phyloP scores from a whole-genome alignment of 2,113 vertebrate genomes.

The Gymnogyps californianus region DNA sequence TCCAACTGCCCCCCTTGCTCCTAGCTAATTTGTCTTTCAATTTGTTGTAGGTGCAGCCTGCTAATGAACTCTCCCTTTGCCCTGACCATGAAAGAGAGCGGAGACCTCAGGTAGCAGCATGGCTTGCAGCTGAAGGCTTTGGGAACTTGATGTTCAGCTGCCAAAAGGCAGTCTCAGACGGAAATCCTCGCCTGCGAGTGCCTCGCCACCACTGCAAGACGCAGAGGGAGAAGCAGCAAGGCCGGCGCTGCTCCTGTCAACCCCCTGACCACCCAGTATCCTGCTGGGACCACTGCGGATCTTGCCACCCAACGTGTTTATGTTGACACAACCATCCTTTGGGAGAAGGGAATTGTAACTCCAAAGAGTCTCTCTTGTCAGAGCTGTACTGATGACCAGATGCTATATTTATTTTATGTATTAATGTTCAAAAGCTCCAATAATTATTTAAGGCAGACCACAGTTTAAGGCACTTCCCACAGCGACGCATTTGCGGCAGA shows the following conservation, averaged over 20 bases:
- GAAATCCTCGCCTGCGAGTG: not conserved
- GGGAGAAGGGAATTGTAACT: not conserved
- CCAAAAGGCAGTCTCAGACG: conserved; percentile 9
- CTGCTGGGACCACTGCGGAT: not conserved
- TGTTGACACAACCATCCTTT: not conserved
- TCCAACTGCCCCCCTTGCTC: not conserved
- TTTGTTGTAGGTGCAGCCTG: conserved; percentile 66
- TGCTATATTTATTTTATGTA: not conserved
- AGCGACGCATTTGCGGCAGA: not conserved
- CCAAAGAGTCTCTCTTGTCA: not conserved
- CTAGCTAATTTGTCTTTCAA: conserved; percentile 36
- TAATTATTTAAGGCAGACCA: not conserved
- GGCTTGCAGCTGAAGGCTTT: conserved; percentile 31
- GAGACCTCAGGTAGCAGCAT: conserved; percentile 22
- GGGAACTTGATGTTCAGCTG: not conserved
- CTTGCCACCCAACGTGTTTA: not conserved
- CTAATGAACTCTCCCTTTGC: conserved; percentile 41
- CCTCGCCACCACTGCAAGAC: not conserved
- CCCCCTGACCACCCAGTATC: not conserved
- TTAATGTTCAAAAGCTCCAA: not conserved
- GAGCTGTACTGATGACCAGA: not conserved
- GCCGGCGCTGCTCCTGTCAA: not conserved
- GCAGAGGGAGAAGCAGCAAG: not conserved
- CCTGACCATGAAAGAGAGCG: conserved; percentile 27
- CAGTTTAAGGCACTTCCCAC: conserved; percentile 42